These are phyloP conservation scores for Cirrhinus mrigala DNA, from an alignment of 2,797 vertebrate genomes.

Conservation along the genomic window DNA sequence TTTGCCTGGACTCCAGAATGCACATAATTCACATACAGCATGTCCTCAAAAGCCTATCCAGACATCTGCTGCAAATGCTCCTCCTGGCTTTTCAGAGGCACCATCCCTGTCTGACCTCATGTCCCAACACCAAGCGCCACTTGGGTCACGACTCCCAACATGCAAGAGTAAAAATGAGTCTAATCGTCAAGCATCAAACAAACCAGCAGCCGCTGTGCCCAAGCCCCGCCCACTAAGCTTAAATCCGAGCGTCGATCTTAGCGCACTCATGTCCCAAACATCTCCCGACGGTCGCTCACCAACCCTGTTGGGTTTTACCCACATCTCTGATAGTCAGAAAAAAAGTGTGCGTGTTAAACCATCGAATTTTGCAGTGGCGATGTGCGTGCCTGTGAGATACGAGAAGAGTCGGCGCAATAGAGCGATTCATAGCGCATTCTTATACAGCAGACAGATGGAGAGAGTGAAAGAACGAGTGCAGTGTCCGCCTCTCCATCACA, in stretches of 20 bases:
- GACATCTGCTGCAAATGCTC: conserved; percentile 38
- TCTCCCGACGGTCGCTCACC: conserved; percentile 57
- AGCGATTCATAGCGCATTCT: conserved; percentile 74
- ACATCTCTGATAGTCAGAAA: background rate
- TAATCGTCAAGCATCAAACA: background rate
- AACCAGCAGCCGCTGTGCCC: conserved; percentile 48
- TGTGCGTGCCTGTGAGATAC: conserved; percentile 81
- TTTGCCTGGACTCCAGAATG: conserved; percentile 70
- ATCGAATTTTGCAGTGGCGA: conserved; percentile 90
- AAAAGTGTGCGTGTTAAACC: conserved; percentile 82
- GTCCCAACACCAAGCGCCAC: conserved; percentile 74
- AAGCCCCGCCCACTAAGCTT: conserved; percentile 70
- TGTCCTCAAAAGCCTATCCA: conserved; percentile 33
- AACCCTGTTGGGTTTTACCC: background rate
- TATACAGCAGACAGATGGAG: conserved; percentile 79
- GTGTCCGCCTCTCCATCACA: conserved; percentile 68
- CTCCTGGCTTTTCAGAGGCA: conserved; percentile 73
- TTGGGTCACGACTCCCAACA: conserved; percentile 72
- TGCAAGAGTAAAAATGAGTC: background rate
- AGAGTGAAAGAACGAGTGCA: conserved; percentile 76
- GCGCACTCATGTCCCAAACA: conserved; percentile 77
- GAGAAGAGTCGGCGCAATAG: conserved; percentile 65
- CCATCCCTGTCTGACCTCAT: conserved; percentile 81
- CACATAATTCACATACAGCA: conserved; percentile 51
- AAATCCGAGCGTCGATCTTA: conserved; percentile 82